phyloP scores from a whole-genome alignment of 2,113 vertebrate genomes.

The Macquaria australasica region DNA sequence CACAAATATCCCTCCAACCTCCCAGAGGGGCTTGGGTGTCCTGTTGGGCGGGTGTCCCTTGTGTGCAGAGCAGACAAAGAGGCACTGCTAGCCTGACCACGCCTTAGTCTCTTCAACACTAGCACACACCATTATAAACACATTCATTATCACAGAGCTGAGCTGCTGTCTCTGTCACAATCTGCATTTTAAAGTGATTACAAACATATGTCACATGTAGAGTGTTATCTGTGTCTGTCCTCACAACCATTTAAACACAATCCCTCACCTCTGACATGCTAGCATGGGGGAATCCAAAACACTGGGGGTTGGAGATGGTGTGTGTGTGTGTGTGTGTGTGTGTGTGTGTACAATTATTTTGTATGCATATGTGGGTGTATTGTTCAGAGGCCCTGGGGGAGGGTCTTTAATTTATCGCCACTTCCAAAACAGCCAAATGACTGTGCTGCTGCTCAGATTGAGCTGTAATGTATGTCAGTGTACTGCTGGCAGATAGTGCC shows the following conservation, averaged over 20 bases:
- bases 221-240: constrained; percentile 20
- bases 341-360: constrained; percentile 4
- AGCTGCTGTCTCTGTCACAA: background rate
- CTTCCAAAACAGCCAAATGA: background rate
- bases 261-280: constrained; percentile 42
- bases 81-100: constrained; percentile 6
- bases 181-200: constrained; percentile 31
- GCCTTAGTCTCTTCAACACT: background rate
- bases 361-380: constrained; percentile 14
- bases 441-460: constrained; percentile 16
- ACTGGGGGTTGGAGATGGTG: constrained; percentile 15
- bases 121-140: background rate
- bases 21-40: background rate
- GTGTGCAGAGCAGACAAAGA: constrained; percentile 41
- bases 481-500: background rate
- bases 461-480: constrained; percentile 30
- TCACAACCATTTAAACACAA: constrained; percentile 36
- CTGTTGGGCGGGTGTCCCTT: background rate
- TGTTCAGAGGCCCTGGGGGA: constrained; percentile 21
- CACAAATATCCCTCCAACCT: constrained; percentile 10
- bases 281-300: background rate
- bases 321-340: constrained; percentile 13
- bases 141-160: background rate
- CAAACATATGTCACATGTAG: constrained; percentile 28
- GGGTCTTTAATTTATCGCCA: constrained; percentile 40